phyloP scores from a whole-genome alignment of 1,140 invertebrate species.

The Trypoxylus dichotomus region DNA sequence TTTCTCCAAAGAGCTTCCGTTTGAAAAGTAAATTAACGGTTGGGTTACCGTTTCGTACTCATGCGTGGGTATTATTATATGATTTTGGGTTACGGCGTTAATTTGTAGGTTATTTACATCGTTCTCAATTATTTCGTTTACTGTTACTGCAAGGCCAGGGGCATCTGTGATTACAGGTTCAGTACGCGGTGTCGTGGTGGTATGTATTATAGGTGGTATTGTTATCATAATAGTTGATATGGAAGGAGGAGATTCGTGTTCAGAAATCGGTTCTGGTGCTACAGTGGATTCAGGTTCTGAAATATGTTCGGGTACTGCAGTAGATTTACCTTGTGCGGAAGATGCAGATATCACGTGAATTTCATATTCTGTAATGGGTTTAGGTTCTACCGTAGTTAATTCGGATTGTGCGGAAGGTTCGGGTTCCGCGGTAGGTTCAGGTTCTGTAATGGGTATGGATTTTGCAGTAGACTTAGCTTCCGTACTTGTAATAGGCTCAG shows the following conservation, averaged over 20 bases:
- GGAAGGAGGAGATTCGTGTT: conserved; percentile 39
- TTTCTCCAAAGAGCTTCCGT: too few species aligned
- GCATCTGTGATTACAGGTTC: conserved; percentile 29
- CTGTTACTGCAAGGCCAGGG: background rate
- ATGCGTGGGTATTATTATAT: too few species aligned
- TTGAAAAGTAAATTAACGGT: too few species aligned
- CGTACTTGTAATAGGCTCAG: conserved; percentile 49
- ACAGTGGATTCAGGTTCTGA: conserved; percentile 42
- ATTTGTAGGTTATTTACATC: background rate
- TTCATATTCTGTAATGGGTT: conserved; percentile 46
- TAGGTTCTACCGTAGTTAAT: conserved; percentile 36
- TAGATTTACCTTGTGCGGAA: conserved; percentile 30
- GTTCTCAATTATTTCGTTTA: background rate
- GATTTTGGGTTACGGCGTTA: too few species aligned
- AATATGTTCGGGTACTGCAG: conserved; percentile 31
- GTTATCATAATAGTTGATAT: conserved; percentile 44
- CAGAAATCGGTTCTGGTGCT: conserved; percentile 39
- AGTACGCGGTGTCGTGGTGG: conserved; percentile 41
- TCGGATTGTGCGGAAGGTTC: background rate
- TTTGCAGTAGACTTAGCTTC: too few species aligned
- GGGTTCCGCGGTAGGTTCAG: conserved; percentile 36
- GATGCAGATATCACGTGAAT: conserved; percentile 40
- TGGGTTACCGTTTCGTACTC: too few species aligned
- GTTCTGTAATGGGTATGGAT: conserved; percentile 49
- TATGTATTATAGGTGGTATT: conserved; percentile 42